phyloP scores from a whole-genome alignment of 2,797 vertebrate genomes.

The Poeciliopsis presidionis region DNA sequence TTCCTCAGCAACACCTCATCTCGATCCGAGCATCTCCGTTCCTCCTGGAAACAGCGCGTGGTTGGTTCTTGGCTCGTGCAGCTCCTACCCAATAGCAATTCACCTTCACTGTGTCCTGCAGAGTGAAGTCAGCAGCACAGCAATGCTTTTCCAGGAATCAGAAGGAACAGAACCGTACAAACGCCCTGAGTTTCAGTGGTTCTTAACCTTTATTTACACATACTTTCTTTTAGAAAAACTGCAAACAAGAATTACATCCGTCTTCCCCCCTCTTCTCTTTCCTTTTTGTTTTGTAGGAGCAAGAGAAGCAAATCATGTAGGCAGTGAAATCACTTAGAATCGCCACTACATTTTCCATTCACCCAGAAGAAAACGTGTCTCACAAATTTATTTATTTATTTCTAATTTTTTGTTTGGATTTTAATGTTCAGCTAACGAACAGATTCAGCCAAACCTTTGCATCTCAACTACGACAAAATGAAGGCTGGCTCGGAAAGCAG shows the following conservation, averaged over 20 bases:
- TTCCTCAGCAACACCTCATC: slow-evolving; percentile 7
- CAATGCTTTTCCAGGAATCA: slow-evolving; percentile 40
- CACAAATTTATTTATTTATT: slow-evolving; percentile 1
- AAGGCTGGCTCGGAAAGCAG: neutral
- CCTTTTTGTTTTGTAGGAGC: slow-evolving; percentile 55
- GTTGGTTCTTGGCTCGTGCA: slow-evolving; percentile 69
- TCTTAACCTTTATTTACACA: slow-evolving; percentile 99
- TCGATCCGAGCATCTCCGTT: slow-evolving; percentile 42
- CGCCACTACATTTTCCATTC: neutral
- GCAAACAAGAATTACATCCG: slow-evolving; percentile 90
- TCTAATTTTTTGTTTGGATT: neutral
- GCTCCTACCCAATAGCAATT: slow-evolving; percentile 68
- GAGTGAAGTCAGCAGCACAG: slow-evolving; percentile 55
- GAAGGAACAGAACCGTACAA: slow-evolving; percentile 40
- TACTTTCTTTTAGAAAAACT: slow-evolving; percentile 89
- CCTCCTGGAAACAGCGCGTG: slow-evolving; percentile 76
- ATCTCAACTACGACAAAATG: neutral
- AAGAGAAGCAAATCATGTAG: slow-evolving; percentile 58
- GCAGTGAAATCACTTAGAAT: slow-evolving; percentile 56
- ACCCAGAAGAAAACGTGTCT: neutral
- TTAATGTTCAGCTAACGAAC: neutral
- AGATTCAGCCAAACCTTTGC: neutral
- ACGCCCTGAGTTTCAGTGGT: slow-evolving; percentile 73
- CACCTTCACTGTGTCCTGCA: slow-evolving; percentile 42
- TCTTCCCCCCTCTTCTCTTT: slow-evolving; percentile 52